phyloP scores from a whole-genome alignment of 2,888 invertebrate genomes.

The Troides aeacus region DNA sequence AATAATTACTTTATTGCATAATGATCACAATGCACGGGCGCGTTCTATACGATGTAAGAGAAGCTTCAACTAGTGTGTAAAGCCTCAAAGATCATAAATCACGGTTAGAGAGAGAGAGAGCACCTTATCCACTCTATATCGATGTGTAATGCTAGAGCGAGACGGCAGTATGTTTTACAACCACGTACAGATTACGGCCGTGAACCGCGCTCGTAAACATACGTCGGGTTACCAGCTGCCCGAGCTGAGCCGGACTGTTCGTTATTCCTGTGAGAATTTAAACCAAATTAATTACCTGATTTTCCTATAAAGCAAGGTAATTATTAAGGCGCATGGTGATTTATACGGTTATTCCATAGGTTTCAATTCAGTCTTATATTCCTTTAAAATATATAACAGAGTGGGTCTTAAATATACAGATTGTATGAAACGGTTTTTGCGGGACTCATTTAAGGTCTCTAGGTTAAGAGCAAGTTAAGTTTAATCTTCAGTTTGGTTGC shows the following conservation, averaged over 20 bases:
- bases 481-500: no score
- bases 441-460: no score
- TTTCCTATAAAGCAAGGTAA: conserved; percentile 16
- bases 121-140: conserved; percentile 16
- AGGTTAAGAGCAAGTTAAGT: no score
- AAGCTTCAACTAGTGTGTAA: conserved; percentile 61
- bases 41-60: conserved; percentile 58
- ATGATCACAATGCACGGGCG: conserved; percentile 65
- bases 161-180: conserved; percentile 35
- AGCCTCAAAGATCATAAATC: conserved; percentile 64
- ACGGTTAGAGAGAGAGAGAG: conserved; percentile 49
- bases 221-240: conserved; percentile 47
- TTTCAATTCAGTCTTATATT: background rate
- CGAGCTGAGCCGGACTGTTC: conserved; percentile 46
- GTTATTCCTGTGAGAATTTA: conserved; percentile 37
- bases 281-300: conserved; percentile 31
- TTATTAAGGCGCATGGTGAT: conserved; percentile 8
- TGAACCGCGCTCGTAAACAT: conserved; percentile 70
- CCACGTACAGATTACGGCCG: conserved; percentile 46
- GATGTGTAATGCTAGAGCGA: conserved; percentile 26
- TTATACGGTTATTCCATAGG: background rate
- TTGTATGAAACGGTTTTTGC: background rate
- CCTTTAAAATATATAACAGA: background rate
- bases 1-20: conserved; percentile 67
- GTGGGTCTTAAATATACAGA: no score